Conservation (phyloP, 2,113 vertebrate species). For the Alosa alosa region DNA sequence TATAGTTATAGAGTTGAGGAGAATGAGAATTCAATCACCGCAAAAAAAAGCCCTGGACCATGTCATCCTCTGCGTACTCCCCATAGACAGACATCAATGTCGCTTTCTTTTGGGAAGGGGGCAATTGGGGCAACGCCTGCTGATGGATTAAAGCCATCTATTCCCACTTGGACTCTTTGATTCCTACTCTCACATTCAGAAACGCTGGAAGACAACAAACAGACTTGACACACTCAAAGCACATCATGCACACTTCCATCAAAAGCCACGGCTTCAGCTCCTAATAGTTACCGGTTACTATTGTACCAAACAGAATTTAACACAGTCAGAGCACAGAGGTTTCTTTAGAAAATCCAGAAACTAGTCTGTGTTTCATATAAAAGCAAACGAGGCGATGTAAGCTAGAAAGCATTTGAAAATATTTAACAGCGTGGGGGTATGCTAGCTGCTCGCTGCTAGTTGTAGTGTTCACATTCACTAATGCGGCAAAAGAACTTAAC, state of each 20-base stretch:
- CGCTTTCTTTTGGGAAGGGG: background rate
- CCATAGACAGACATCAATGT: background rate
- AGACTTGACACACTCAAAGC: background rate
- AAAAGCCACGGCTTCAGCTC: background rate
- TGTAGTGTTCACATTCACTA: background rate
- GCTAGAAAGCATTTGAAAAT: background rate
- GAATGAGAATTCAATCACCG: background rate
- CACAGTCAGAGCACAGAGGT: background rate
- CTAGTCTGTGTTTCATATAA: background rate
- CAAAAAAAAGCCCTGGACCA: background rate
- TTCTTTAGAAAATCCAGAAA: background rate
- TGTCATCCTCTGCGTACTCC: background rate
- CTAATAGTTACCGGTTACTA: background rate
- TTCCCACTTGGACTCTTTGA: background rate
- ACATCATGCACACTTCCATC: background rate
- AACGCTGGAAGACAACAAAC: constrained; percentile 8
- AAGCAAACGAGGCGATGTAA: background rate
- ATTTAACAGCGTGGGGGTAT: background rate
- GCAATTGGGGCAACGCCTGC: background rate
- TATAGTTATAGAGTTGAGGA: background rate
- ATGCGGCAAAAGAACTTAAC: background rate
- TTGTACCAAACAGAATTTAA: background rate
- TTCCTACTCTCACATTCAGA: background rate
- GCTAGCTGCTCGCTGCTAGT: background rate
- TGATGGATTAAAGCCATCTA: background rate